phyloP scores from a whole-genome alignment of 1,140 invertebrate species.

The Zelostemma sp. region DNA sequence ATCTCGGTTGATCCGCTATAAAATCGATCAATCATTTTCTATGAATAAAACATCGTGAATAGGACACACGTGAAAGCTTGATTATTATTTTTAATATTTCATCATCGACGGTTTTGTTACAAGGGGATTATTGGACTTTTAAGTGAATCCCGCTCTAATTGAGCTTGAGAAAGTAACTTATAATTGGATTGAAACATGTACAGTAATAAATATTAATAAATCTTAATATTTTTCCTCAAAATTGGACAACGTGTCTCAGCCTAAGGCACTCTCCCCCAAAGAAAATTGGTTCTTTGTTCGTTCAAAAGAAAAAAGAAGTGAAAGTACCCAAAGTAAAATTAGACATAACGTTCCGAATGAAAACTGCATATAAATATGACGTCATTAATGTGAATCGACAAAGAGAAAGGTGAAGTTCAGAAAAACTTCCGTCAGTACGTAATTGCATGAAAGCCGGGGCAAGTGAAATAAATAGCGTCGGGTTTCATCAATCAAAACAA shows the following conservation, averaged over 20 bases:
- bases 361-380: too few relatives aligned
- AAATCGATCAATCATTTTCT: constrained; percentile 19
- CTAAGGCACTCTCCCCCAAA: too few relatives aligned
- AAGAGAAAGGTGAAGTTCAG: background rate
- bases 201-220: background rate
- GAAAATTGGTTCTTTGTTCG: too few relatives aligned
- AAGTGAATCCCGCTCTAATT: background rate
- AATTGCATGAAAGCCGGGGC: background rate
- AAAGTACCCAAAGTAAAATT: too few relatives aligned
- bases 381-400: too few relatives aligned
- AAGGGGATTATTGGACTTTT: background rate
- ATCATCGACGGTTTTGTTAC: background rate
- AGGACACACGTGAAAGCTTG: background rate
- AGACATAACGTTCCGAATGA: too few relatives aligned
- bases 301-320: too few relatives aligned
- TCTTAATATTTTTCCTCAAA: too few relatives aligned
- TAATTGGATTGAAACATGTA: background rate
- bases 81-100: background rate
- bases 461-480: constrained; percentile 28
- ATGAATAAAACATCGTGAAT: constrained; percentile 1
- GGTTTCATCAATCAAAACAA: constrained; percentile 40
- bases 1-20: constrained; percentile 22
- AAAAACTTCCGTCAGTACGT: background rate
- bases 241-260: too few relatives aligned
- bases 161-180: background rate